Base-by-base conservation (phyloP, 1,140 invertebrate genomes). In the Lasioglossum baleicum region DNA sequence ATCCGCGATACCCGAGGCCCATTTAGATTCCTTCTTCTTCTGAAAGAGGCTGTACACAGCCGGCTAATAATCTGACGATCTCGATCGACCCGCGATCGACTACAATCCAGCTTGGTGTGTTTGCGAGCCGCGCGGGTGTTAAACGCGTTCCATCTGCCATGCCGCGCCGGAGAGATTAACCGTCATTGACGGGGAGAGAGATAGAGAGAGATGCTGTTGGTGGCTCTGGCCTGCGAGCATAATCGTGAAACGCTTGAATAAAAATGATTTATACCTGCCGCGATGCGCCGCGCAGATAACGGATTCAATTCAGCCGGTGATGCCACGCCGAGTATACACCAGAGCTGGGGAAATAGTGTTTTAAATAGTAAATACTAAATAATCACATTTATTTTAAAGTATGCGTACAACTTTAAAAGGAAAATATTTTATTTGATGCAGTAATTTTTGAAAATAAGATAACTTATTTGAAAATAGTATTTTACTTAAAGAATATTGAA, bases 231-330 rank as follows among this genome's bases (percentile, higher is more conserved):
- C 13, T 15, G 73, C 65, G 66, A 72, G 67, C 70, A 75, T 82
- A 86, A 87, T 81, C 68, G 60, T 58, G 69, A 26, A 63, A 40
- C 68, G 66, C 11, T 74, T 56, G 66, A 87, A 85, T 88, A 82
- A 87, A 87, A 86, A 83, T 88, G 81, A 88, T 85, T 86, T 83
- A 81, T 82, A 66, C 78, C 64, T 31, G 60, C 22, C 22, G 75
- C 71, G 81, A 87, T 87, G 60, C 80, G 65, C 79, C 69, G 51
- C 74, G 56, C 66, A 85, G 81, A 84, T 88, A 80, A 44, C 76
- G 81, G 48, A 87, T 87, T 84, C 82, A 87, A 88, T 88, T 86
- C 82, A 82, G 72, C 85, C 60, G 63, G 17, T n/a, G n/a, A 7
- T 26, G 26, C 58, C 4, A n/a, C n/a, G 70, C 15, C 31, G 56